Percentiles rank a stretch among this genome's conserved stretches.
Conservation (phyloP, 2,888 invertebrate genomes). For the Dendrolimus houi region DNA sequence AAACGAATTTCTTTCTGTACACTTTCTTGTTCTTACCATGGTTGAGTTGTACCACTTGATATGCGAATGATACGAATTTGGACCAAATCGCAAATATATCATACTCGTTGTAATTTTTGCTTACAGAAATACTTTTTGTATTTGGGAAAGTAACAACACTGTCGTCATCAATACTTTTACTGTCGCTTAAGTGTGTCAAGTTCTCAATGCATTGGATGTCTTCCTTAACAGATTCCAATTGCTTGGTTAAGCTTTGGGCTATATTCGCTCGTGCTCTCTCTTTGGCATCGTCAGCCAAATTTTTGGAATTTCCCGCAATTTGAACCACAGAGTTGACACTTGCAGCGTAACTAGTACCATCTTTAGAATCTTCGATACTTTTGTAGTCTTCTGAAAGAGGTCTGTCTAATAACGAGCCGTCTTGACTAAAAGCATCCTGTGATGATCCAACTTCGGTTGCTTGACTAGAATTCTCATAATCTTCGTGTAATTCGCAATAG, state of each 20-base stretch:
- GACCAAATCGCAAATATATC: constrained; percentile 44
- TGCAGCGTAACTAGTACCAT: constrained; percentile 24
- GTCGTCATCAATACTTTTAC: constrained; percentile 22
- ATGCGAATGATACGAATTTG: constrained; percentile 56
- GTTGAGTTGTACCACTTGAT: constrained; percentile 49
- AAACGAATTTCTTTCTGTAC: too few species aligned
- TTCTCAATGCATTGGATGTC: constrained; percentile 41
- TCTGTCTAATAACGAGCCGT: constrained; percentile 21
- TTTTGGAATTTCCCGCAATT: constrained; percentile 22
- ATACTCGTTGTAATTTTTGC: constrained; percentile 16
- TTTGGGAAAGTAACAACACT: constrained; percentile 13
- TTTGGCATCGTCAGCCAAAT: constrained; percentile 25
- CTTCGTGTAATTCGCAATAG: constrained; percentile 37
- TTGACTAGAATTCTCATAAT: constrained; percentile 21
- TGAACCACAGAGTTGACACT: constrained; percentile 34
- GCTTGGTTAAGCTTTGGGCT: constrained; percentile 36
- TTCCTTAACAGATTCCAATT: constrained; percentile 42
- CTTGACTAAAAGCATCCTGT: constrained; percentile 24
- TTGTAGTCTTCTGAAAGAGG: constrained; percentile 27
- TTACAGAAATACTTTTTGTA: background rate
- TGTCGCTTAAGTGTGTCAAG: constrained; percentile 26
- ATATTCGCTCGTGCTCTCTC: constrained; percentile 17
- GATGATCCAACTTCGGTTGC: constrained; percentile 14
- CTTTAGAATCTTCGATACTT: constrained; percentile 23
- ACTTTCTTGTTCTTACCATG: constrained; percentile 33